A percentile compares a stretch with the other conserved stretches of the same genome.
phyloP scores from a whole-genome alignment of 2,113 vertebrate species.

The Elaphurus davidianus region DNA sequence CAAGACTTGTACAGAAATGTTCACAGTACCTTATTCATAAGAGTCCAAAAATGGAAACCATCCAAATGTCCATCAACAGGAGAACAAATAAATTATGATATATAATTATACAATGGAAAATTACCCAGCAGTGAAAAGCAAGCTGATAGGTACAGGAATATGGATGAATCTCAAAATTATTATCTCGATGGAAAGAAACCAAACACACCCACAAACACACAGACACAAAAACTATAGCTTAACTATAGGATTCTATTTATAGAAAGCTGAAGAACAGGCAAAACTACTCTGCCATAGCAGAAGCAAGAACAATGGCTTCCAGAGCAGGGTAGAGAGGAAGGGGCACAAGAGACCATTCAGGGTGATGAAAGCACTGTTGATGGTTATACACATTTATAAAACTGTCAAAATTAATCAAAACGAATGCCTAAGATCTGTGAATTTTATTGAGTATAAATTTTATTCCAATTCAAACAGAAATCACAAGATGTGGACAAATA shows the following conservation, averaged over 20 bases:
- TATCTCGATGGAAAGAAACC: neutral
- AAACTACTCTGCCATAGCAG: neutral
- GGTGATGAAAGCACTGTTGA: neutral
- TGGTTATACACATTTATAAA: neutral
- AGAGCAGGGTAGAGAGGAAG: neutral
- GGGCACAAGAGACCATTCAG: neutral
- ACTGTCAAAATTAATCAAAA: conserved; percentile 6
- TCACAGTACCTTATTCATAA: neutral
- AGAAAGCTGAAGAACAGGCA: neutral
- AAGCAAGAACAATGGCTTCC: neutral
- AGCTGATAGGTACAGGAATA: neutral
- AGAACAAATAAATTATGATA: neutral
- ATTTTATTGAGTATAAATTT: neutral
- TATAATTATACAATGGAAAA: neutral
- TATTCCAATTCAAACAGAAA: neutral
- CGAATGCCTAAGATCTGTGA: neutral
- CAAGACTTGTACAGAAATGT: neutral
- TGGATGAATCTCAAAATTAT: neutral
- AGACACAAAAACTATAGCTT: neutral
- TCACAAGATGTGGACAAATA: neutral
- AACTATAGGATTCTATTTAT: neutral
- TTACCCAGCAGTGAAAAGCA: neutral
- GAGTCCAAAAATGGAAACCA: neutral
- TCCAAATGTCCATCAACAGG: neutral
- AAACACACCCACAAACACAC: neutral